Percentiles rank a stretch among this genome's conserved stretches.
phyloP scores from a whole-genome alignment of 2,797 vertebrate species.

The Aotus griseimembra region DNA sequence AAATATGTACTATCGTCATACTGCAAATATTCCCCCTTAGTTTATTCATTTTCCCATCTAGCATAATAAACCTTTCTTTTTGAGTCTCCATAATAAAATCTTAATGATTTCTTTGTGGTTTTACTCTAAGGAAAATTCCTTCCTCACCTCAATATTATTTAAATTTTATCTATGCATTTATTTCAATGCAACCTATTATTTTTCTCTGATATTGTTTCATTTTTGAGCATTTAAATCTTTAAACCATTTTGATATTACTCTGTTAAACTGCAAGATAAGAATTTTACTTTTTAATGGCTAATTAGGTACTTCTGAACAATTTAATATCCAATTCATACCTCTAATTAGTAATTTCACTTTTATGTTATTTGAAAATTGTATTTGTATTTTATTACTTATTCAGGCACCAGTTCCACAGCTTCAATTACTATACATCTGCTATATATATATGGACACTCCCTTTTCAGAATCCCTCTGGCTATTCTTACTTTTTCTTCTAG shows the following conservation, averaged over 20 bases:
- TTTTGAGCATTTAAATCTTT: constrained; percentile 5
- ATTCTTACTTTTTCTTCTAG: not conserved
- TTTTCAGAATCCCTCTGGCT: constrained; percentile 21
- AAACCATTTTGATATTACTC: constrained; percentile 19
- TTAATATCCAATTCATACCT: constrained; percentile 16
- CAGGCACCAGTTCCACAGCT: not conserved
- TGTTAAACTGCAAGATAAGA: not conserved
- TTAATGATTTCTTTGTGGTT: not conserved
- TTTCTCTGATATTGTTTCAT: not conserved
- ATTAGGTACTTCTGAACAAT: constrained; percentile 41
- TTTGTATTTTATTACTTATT: constrained; percentile 34
- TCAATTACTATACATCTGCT: not conserved
- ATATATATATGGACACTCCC: not conserved
- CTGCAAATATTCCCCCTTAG: not conserved
- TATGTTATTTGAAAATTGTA: constrained; percentile 18
- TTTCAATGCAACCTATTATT: constrained; percentile 7
- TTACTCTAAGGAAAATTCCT: not conserved
- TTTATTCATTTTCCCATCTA: constrained; percentile 27
- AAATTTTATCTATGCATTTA: constrained; percentile 32
- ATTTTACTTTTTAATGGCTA: constrained; percentile 6
- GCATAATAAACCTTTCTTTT: not conserved
- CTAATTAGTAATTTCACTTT: constrained; percentile 43
- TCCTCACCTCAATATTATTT: not conserved
- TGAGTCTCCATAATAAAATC: not conserved
- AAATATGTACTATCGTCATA: not conserved